Evolutionary conservation across 2,797 vertebrate genomes (phyloP).

Genomic region (Sebastes iracundus): DNA sequence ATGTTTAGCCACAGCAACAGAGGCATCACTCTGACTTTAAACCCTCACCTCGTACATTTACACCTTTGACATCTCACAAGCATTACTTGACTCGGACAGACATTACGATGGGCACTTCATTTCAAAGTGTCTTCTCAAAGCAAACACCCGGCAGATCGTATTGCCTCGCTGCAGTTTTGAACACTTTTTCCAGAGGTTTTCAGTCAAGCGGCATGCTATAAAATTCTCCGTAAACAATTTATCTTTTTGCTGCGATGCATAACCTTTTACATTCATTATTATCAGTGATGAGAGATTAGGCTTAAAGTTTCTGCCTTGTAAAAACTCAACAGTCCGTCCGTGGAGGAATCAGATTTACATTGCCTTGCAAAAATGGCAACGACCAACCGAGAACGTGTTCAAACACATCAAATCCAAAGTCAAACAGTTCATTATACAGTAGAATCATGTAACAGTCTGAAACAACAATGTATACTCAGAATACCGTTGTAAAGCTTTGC

Average conservation of each 20-base stretch:
- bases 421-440: conserved; percentile 41
- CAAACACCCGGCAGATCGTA: conserved; percentile 2
- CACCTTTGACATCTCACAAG: conserved; percentile 2
- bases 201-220: conserved; percentile 22
- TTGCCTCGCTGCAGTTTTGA: conserved; percentile 9
- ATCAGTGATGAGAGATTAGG: conserved; percentile 58
- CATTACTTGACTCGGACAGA: conserved; percentile 13
- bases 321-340: conserved; percentile 49
- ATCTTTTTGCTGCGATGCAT: conserved; percentile 46
- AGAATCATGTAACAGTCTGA: conserved; percentile 59
- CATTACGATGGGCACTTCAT: conserved; percentile 24
- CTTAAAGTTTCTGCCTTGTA: conserved; percentile 50
- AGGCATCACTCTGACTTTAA: conserved; percentile 8
- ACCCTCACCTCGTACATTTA: conserved; percentile 1
- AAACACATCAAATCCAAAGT: conserved; percentile 50
- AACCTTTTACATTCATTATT: conserved; percentile 78
- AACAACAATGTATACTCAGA: conserved; percentile 41
- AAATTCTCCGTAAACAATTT: conserved; percentile 36
- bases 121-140: conserved; percentile 33
- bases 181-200: conserved; percentile 26
- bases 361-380: conserved; percentile 39
- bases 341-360: conserved; percentile 22
- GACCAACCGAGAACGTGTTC: conserved; percentile 10
- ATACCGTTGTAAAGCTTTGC: conserved; percentile 59
- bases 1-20: conserved; percentile 18